phyloP scores from a whole-genome alignment of 1,140 invertebrate genomes.

The Diuraphis noxia region DNA sequence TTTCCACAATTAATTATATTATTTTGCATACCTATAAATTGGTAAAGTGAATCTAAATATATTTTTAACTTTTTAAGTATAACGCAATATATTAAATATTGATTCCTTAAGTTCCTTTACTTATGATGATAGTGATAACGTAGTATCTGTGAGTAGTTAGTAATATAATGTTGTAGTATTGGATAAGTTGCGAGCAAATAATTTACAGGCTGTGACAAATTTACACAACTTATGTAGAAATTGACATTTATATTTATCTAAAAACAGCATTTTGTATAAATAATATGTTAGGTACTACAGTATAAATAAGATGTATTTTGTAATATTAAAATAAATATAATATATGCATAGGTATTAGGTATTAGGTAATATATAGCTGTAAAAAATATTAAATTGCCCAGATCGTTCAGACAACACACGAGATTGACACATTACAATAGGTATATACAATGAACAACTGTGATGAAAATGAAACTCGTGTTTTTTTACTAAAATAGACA shows the following conservation, averaged over 20 bases:
- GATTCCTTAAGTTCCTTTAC: no score
- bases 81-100: no score
- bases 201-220: neutral
- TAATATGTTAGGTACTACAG: neutral
- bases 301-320: neutral
- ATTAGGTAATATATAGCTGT: neutral
- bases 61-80: no score
- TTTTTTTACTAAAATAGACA: no score
- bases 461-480: neutral
- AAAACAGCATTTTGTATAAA: constrained; percentile 21
- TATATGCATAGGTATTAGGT: neutral
- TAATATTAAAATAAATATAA: neutral
- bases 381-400: neutral
- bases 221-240: neutral
- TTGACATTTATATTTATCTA: neutral
- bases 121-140: no score
- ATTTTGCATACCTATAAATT: no score
- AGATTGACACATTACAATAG: no score
- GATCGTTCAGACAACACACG: neutral
- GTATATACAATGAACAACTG: neutral
- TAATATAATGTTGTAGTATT: neutral
- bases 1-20: no score
- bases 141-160: no score
- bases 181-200: neutral
- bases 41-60: no score